Conservation (phyloP, 2,888 invertebrate genomes). For the Drosophila suboccidentalis region DNA sequence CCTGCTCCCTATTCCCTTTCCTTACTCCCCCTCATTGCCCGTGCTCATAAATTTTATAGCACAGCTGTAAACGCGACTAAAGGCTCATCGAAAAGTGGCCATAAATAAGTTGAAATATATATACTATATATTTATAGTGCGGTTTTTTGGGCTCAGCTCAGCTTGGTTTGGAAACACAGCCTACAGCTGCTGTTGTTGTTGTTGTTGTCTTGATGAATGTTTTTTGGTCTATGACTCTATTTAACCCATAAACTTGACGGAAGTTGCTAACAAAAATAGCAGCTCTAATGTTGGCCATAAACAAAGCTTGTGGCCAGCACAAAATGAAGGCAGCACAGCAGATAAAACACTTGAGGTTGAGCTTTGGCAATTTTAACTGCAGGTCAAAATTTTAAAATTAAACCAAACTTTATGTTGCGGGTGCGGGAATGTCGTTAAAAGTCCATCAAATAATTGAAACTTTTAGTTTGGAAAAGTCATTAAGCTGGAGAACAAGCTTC, state of each 20-base stretch:
- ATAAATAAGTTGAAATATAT: conserved; percentile 77
- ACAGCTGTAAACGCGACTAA: conserved; percentile 74
- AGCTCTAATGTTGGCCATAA: conserved; percentile 21
- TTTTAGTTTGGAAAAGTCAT: conserved; percentile 13
- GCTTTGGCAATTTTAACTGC: conserved; percentile 10
- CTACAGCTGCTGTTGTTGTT: conserved; percentile 48
- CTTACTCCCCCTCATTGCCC: neutral
- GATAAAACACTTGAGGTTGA: conserved; percentile 7
- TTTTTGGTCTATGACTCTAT: conserved; percentile 49
- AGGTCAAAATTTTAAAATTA: conserved; percentile 33
- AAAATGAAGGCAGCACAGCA: conserved; percentile 3
- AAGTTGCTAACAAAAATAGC: conserved; percentile 27
- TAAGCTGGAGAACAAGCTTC: conserved; percentile 2
- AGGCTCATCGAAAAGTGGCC: conserved; percentile 78
- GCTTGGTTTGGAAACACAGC: conserved; percentile 23
- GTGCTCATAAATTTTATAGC: conserved; percentile 72
- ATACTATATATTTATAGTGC: conserved; percentile 68
- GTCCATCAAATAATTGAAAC: conserved; percentile 30
- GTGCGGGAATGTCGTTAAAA: conserved; percentile 6
- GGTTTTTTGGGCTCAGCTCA: conserved; percentile 41
- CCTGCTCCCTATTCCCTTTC: neutral
- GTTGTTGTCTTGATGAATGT: conserved; percentile 50
- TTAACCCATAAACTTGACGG: conserved; percentile 36
- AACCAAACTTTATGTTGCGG: conserved; percentile 10
- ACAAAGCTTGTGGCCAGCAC: conserved; percentile 28